Evolutionary conservation across 2,797 vertebrate genomes (phyloP), one percentile per base, ranked within the genome.

Genomic region (Loris lydekkerianus): DNA sequence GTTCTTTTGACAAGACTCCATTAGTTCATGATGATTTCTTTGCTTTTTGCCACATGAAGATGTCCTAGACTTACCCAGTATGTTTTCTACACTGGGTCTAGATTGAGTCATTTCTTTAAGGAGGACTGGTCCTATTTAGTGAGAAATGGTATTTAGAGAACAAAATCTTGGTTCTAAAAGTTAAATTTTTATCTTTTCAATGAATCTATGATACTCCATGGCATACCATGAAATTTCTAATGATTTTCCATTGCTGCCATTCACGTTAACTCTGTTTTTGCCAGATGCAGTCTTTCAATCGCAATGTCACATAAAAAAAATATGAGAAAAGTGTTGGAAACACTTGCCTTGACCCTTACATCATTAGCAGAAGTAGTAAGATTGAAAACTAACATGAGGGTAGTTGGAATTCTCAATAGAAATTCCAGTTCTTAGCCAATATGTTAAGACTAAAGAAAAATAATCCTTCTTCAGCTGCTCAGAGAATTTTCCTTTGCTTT

Each of bases 341-440:
- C 56, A 5, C 17, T 95, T 84, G 46, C 7, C 43, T 27, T 21
- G 29, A 10, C 18, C 69, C n/a, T 60, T 93, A 7, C 7, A 53
- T 81, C n/a, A 67, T 61, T 61, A 95, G 60, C 46, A 97, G 86
- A 83, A 88, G 92, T 31, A 11, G 6, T 53, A 76, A 91, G 21
- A 78, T 37, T 85, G 63, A 95, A 95, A 90, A 73, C 17, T 27
- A 70, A 31, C 34, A n/a, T n/a, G 27, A n/a, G 23, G n/a, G 69
- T 34, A 73, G 13, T 81, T 90, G 43, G 17, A 92, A 93, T 67
- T 91, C 49, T 83, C 80, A 86, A 77, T 43, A 58, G 63, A 89
- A 91, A 83, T 61, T 76, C 89, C 56, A 21, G 20, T 78, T 87
- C 43, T 65, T 85, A 14, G 72, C 40, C 21, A 75, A 90, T 78